Evolutionary conservation across 2,888 invertebrate genomes (phyloP).

Genomic region (Cheilosia impressa): DNA sequence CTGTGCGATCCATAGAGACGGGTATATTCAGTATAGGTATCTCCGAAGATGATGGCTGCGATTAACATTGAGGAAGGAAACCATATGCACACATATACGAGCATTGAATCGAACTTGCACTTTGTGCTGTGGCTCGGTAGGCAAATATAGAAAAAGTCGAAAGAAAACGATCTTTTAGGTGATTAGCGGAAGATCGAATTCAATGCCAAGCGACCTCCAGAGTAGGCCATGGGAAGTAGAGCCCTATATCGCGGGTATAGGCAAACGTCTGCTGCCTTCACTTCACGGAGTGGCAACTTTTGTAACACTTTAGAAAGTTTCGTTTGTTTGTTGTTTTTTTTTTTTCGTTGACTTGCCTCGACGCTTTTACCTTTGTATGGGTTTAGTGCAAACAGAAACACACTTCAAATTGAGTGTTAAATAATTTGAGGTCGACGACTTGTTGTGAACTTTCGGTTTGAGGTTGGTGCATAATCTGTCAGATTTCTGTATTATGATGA

Average conservation of each 20-base stretch:
- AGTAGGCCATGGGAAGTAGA: conserved; percentile 62
- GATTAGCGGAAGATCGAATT: conserved; percentile 62
- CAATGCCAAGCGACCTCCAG: conserved; percentile 48
- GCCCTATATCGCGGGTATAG: conserved; percentile 40
- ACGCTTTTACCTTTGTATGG: conserved; percentile 46
- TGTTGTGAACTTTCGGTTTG: conserved; percentile 68
- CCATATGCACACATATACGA: conserved; percentile 3
- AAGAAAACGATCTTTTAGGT: conserved; percentile 14
- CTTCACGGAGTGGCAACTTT: conserved; percentile 50
- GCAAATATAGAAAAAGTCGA: conserved; percentile 3
- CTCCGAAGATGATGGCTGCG: conserved; percentile 7
- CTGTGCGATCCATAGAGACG: neutral
- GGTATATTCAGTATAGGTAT: neutral
- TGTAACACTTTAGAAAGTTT: conserved; percentile 73
- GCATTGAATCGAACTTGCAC: conserved; percentile 47
- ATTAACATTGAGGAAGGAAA: conserved; percentile 34
- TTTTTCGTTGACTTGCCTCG: conserved; percentile 39
- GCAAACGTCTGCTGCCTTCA: conserved; percentile 51
- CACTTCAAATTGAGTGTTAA: conserved; percentile 65
- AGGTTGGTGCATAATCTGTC: conserved; percentile 74
- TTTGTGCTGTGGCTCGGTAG: conserved; percentile 38
- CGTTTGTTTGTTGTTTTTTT: conserved; percentile 12
- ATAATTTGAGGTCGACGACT: conserved; percentile 73
- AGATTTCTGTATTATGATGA: conserved; percentile 62
- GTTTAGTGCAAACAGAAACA: conserved; percentile 20